phyloP scores from a whole-genome alignment of 2,888 invertebrate genomes.

The Melinaea marsaeus region DNA sequence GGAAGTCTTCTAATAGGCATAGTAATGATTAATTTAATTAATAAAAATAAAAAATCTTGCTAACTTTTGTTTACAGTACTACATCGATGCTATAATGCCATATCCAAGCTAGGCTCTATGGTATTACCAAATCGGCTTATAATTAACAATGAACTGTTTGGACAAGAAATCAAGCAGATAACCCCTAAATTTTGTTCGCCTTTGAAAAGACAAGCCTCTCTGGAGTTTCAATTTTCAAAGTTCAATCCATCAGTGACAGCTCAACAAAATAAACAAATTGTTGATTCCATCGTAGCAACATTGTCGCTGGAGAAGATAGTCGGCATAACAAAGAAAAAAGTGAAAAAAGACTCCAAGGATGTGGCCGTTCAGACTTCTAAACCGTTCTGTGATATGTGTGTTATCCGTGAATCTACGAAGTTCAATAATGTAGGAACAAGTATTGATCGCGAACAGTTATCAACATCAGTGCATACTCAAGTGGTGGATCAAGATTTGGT shows the following conservation, averaged over 20 bases:
- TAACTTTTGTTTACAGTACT: conserved; percentile 63
- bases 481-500: conserved; percentile 65
- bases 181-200: conserved; percentile 62
- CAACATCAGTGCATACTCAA: conserved; percentile 60
- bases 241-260: conserved; percentile 37
- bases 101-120: conserved; percentile 52
- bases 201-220: conserved; percentile 57
- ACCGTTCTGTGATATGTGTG: conserved; percentile 63
- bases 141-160: conserved; percentile 48
- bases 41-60: conserved; percentile 24
- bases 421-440: conserved; percentile 44
- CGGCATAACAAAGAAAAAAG: conserved; percentile 52
- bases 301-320: conserved; percentile 55
- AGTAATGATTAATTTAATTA: too few species aligned
- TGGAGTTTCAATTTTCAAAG: conserved; percentile 63
- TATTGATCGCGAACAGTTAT: conserved; percentile 52
- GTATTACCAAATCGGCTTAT: conserved; percentile 56
- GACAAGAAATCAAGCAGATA: conserved; percentile 46
- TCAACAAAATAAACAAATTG: conserved; percentile 61
- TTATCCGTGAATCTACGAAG: conserved; percentile 56
- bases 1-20: too few species aligned
- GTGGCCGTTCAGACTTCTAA: conserved; percentile 62
- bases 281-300: conserved; percentile 59
- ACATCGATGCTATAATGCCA: conserved; percentile 60
- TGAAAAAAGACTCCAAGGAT: conserved; percentile 52